Evolutionary conservation across 2,797 vertebrate genomes (phyloP), one percentile per base, ranked within the genome.

Genomic region (Pygocentrus nattereri): DNA sequence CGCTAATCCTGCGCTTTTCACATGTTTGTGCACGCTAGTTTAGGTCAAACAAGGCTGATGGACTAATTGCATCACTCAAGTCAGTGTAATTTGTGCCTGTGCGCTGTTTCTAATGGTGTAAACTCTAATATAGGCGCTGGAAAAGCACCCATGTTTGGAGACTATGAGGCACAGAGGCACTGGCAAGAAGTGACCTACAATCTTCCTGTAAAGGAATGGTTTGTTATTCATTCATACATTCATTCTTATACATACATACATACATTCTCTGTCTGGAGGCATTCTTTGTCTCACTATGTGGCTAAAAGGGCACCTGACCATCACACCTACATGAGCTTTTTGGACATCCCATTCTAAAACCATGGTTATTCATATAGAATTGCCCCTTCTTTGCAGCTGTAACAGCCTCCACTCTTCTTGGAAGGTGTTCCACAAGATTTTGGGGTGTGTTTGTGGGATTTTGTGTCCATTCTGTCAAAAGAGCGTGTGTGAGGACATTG

Each of bases 111-210:
- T 30, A 21, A 23, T 72, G 56, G 1, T 74, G 21, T 69, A 0
- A 44, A 62, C 30, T 80, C n/a, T n/a, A n/a, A n/a, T n/a, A 38
- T 84, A 99, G 98, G 98, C 84, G 96, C 96, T 85, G 95, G 96
- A 74, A 98, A 96, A 85, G 91, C 96, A 34, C 97, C 97, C 1
- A 95, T 98, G 95, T 99, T 97, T 87, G 98, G 98, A n/a, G 98
- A 99, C 90, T 99, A 99, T 85, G 98, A 99, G 93, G 98, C 98
- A 80, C 98, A 99, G 88, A 96, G 98, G 75, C 98, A 99, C 90
- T 99, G 98, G 98, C 98, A 99, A 88, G 98, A 99, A 92, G 92
- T 99, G 79, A 99, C 98, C 52, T 95, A 96, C 87, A 98, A 97
- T 88, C 93, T 99, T 70, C 98, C 98, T 1, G 27, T 94, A 82